Conservation (phyloP, 2,113 vertebrate genomes). For the Peromyscus leucopus region DNA sequence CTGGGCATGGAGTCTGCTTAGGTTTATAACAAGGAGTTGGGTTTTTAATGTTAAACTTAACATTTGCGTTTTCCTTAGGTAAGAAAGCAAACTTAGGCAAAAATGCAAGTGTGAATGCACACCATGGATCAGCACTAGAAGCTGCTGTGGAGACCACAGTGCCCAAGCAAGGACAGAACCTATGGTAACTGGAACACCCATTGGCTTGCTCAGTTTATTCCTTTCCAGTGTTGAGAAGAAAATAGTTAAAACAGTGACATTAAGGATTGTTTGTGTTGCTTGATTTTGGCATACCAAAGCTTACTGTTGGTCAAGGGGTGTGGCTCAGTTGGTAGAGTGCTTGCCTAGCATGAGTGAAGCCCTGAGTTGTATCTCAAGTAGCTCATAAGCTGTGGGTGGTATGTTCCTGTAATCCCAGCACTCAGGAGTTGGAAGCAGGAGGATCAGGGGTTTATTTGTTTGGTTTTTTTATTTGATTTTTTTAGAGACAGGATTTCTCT, state of each 20-base stretch:
- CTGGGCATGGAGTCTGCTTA: not conserved
- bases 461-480: too few species aligned
- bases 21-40: constrained; percentile 19
- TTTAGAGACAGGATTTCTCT: too few species aligned
- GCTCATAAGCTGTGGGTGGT: not conserved
- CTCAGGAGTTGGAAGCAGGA: not conserved
- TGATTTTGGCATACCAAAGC: constrained; percentile 44
- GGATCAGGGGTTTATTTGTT: not conserved
- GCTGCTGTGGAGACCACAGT: constrained; percentile 92
- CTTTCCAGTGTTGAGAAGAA: not conserved
- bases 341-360: not conserved
- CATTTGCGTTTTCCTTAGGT: constrained; percentile 82
- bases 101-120: constrained; percentile 86
- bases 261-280: constrained; percentile 13
- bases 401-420: not conserved
- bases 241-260: constrained; percentile 2
- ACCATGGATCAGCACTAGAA: constrained; percentile 86
- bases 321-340: not conserved
- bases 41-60: constrained; percentile 37
- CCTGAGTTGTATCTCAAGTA: not conserved
- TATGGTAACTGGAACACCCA: constrained; percentile 90
- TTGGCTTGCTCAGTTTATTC: constrained; percentile 30
- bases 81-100: constrained; percentile 87
- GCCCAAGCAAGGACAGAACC: constrained; percentile 98
- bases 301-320: not conserved